phyloP scores from a whole-genome alignment of 35 echinoderm and acorn worm species.

The Eucidaris tribuloides region DNA sequence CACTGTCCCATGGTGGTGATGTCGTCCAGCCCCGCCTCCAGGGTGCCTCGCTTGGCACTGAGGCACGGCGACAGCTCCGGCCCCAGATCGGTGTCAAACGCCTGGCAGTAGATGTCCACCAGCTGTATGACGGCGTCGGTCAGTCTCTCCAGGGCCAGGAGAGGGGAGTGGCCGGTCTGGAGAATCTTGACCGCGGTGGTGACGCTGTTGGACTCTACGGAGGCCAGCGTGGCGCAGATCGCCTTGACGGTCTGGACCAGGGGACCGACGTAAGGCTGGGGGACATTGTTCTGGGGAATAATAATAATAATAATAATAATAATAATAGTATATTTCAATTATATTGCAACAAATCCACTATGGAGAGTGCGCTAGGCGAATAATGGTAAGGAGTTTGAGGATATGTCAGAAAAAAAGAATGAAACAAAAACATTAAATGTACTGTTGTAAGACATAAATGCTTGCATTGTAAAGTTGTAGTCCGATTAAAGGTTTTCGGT shows the following conservation, averaged over 20 bases:
- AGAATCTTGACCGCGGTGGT: conserved; percentile 49
- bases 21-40: conserved; percentile 39
- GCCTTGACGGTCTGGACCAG: conserved; percentile 91
- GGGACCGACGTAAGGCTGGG: conserved; percentile 23
- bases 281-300: conserved; percentile 24
- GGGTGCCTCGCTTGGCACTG: background rate
- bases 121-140: conserved; percentile 63
- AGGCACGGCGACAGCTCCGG: conserved; percentile 65
- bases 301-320: too few relatives aligned
- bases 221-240: conserved; percentile 81
- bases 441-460: too few relatives aligned
- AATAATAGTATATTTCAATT: too few relatives aligned
- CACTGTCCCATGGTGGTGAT: conserved; percentile 70
- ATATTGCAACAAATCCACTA: too few relatives aligned
- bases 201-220: conserved; percentile 84
- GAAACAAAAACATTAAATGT: too few relatives aligned
- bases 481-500: too few relatives aligned
- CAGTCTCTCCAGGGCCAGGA: conserved; percentile 11
- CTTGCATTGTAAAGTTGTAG: too few relatives aligned
- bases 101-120: conserved; percentile 83
- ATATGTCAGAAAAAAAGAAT: too few relatives aligned
- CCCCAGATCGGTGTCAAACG: conserved; percentile 90
- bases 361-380: too few relatives aligned
- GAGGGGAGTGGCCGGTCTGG: conserved; percentile 19
- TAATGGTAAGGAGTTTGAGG: too few relatives aligned